Evolutionary conservation across 2,888 invertebrate genomes (phyloP).

Genomic region (Cotesia congregata): DNA sequence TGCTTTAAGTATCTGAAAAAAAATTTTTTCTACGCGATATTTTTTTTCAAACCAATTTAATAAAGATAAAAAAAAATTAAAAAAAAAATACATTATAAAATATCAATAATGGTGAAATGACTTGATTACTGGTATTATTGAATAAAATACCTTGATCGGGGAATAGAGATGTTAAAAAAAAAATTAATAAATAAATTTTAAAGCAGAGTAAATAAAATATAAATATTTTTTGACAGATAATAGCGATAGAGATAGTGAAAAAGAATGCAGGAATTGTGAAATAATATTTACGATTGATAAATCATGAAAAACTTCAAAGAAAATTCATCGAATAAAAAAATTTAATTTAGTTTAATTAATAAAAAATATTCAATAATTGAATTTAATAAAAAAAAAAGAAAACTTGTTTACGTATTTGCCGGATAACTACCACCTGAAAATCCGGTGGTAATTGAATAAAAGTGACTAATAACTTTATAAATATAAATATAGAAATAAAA

Average conservation of each 20-base stretch:
- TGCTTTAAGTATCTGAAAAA: constrained; percentile 28
- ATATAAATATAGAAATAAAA: constrained; percentile 6
- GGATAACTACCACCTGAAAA: constrained; percentile 2
- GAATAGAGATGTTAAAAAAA: constrained; percentile 1
- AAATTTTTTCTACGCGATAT: constrained; percentile 18
- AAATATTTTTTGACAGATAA: constrained; percentile 57
- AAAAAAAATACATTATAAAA: not conserved
- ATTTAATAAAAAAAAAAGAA: not conserved
- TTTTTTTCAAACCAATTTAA: constrained; percentile 3
- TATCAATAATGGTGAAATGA: not conserved
- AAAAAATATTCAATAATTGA: not conserved
- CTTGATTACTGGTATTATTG: not conserved
- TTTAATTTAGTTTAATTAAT: not conserved
- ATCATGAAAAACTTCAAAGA: constrained; percentile 6
- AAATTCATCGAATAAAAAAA: not conserved
- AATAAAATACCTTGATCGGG: not conserved
- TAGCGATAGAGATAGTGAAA: constrained; percentile 38
- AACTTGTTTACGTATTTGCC: constrained; percentile 13
- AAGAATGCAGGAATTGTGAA: constrained; percentile 33
- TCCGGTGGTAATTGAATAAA: constrained; percentile 11
- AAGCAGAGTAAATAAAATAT: constrained; percentile 59
- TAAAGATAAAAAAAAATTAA: not conserved
- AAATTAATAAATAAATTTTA: not conserved
- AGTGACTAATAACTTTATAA: not conserved
- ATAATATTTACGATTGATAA: constrained; percentile 24